Base-by-base conservation (phyloP, 2,797 vertebrate genomes). In the Sebastes nivosus region DNA sequence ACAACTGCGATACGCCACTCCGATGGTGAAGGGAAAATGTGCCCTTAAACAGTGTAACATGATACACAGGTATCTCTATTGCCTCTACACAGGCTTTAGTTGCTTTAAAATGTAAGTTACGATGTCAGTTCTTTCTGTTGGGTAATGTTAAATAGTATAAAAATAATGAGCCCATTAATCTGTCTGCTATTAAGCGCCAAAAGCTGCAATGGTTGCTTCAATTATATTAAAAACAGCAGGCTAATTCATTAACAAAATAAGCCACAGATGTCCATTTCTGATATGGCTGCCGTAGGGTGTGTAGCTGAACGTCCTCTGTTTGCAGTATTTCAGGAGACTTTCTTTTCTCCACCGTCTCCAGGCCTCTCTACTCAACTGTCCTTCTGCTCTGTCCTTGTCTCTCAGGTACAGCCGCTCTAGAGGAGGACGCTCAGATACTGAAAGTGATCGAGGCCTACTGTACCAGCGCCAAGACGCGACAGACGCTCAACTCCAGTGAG, bases 361-460 rank as follows among this genome's bases (percentile, higher is more conserved):
- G 32, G 32, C 32, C 32, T 34, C 32, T 34, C 36, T 38, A 5
- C 59, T 61, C 29, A 34, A 2, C 3, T 34, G 61, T 63, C 60
- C 10, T 13, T 36, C 30, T 34, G 20, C 11, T 0, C 32, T 63
- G 30, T 24, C 30, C 14, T 57, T 6, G 22, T 82, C 14, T 66
- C 32, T 66, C 92, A 99, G 98, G 98, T 93, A 99, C 97, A 13
- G 98, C 97, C 22, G 98, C 97, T 80, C 94, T 99, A 78, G 98
- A 99, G 89, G 98, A 99, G 91, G 98, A 99, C 2, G 98, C 98
- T 73, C 98, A 99, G 91, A 99, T 99, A 80, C 96, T 99, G 73
- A 99, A 99, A 89, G 98, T 99, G 82, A 99, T 99, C 1, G 98
- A 99, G 86, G 98, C 98, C 0, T 99, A 99, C 86, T 99, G 98